Evolutionary conservation across 2,113 vertebrate species (phyloP).

Genomic region (Bothrops jararaca): DNA sequence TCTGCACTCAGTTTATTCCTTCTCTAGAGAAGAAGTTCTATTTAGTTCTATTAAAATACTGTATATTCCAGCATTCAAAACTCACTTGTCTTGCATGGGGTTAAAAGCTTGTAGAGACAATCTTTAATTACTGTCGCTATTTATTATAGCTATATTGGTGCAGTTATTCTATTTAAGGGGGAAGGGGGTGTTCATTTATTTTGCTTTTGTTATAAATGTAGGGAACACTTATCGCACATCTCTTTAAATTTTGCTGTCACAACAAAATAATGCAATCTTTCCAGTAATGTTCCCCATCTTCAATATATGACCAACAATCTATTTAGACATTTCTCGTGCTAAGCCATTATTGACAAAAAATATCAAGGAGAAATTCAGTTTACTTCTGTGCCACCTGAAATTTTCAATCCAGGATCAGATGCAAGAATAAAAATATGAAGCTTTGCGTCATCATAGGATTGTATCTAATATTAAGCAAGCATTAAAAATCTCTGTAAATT

Average conservation of each 20-base stretch:
- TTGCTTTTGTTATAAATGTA: background rate
- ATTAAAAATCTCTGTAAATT: background rate
- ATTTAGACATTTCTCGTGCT: background rate
- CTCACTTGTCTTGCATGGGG: background rate
- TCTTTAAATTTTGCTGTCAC: background rate
- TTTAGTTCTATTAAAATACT: conserved; percentile 1
- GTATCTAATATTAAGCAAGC: background rate
- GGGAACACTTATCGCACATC: background rate
- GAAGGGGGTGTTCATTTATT: background rate
- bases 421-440: background rate
- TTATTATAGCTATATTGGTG: background rate
- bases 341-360: background rate
- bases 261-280: background rate
- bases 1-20: background rate
- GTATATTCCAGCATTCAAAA: background rate
- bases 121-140: background rate
- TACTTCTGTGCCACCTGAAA: background rate
- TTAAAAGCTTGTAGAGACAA: background rate
- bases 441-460: background rate
- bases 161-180: background rate
- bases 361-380: background rate
- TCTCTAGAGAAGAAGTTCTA: background rate
- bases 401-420: background rate
- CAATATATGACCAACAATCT: background rate
- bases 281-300: background rate